A percentile compares a stretch with the other conserved stretches of the same genome.
Conservation (phyloP, 2,888 invertebrate genomes). For the Aspidiotus destructor region DNA sequence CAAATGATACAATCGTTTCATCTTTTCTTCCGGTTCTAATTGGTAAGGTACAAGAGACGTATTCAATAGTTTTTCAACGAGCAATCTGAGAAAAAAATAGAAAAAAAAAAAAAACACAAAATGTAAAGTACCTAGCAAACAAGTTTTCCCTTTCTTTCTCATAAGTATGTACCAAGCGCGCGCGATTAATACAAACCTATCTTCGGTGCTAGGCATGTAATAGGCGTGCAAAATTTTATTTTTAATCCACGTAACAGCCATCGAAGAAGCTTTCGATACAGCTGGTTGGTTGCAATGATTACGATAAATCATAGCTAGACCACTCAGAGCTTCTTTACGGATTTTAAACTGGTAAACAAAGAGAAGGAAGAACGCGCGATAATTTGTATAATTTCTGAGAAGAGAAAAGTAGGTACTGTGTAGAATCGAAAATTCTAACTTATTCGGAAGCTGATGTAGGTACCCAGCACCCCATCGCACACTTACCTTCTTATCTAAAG, state of each 20-base stretch:
- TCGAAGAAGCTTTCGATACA: slow-evolving; percentile 72
- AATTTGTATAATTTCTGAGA: not conserved
- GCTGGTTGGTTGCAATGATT: slow-evolving; percentile 75
- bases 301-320: slow-evolving; percentile 86
- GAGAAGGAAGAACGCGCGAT: slow-evolving; percentile 10
- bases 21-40: slow-evolving; percentile 70
- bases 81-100: slow-evolving; percentile 45
- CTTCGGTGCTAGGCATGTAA: slow-evolving; percentile 75
- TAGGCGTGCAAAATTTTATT: slow-evolving; percentile 92
- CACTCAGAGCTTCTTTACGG: slow-evolving; percentile 88
- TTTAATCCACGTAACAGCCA: slow-evolving; percentile 90
- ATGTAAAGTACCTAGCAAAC: no score
- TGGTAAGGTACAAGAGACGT: slow-evolving; percentile 92
- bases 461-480: no score
- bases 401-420: no score
- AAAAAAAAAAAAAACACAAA: no score
- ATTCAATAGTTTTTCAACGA: slow-evolving; percentile 86
- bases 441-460: not conserved
- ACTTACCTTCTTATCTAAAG: slow-evolving; percentile 76
- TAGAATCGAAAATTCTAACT: not conserved
- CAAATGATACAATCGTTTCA: slow-evolving; percentile 85
- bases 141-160: no score
- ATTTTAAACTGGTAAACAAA: slow-evolving; percentile 65
- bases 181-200: slow-evolving; percentile 49
- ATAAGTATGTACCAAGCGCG: no score